Base-by-base conservation (phyloP, 1,140 invertebrate genomes). In the Phocides pigmalion region DNA sequence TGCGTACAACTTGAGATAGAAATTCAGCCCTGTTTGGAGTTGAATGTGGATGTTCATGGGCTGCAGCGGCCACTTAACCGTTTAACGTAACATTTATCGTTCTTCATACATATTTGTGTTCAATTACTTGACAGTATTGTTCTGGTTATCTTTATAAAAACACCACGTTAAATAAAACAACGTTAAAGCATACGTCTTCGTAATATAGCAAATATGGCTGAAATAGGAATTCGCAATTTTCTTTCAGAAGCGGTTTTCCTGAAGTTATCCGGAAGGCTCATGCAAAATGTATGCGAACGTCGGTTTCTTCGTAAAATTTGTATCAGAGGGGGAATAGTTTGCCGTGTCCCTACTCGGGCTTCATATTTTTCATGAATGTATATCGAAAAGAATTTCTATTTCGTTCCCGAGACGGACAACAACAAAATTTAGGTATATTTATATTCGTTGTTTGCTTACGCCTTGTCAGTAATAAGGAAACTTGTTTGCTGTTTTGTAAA, bases 201-300 rank as follows among this genome's bases (percentile, higher is more conserved):
- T 32, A 32, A 14, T 39, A 39, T 39, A 12, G 14, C 11, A 56
- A 25, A 56, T 42, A 28, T 32, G 20, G 5, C 32, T 44, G 22
- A 19, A 15, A 16, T 28, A 16, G 39, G 11, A 58, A 58, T 32
- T 22, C 22, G 32, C 41, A 58, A 64, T 67, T 56, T 68, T 56
- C 61, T 49, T 42, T 44, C 9, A 42, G 39, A 28, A 28, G 39
- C 12, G 37, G 14, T 14, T 32, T 35, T 25, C 25, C 32, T 17
- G 25, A 46, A 46, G 41, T 35, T 28, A 59, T 47, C 59, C 56
- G 58, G 68, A 73, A 68, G 62, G 64, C 73, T 87, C 82, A 83
- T 88, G 78, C 81, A 88, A 88, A 86, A 85, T 88, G 77, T 86
- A 88, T 83, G 74, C 49, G 69, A 63, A 51, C 72, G 68, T 61